Evolutionary conservation across 2,888 invertebrate genomes (phyloP).

Genomic region (Poecilobothrus nobilitatus): DNA sequence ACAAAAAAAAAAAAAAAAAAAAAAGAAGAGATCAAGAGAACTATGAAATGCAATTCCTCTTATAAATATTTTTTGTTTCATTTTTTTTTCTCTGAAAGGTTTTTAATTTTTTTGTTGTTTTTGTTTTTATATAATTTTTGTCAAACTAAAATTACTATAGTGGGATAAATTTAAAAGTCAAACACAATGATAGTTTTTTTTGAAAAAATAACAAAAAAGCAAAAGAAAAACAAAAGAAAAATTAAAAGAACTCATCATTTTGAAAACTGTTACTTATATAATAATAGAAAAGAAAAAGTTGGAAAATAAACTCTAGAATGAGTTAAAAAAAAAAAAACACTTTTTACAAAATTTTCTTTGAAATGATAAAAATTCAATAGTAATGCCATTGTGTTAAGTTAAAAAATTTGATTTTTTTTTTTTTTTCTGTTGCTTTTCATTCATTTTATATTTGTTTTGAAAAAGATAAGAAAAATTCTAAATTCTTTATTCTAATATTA

Average conservation of each 20-base stretch:
- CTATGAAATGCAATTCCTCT: neutral
- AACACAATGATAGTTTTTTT: neutral
- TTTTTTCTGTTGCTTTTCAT: neutral
- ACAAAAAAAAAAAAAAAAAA: neutral
- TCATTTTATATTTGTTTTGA: neutral
- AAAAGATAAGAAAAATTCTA: neutral
- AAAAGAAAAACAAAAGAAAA: too few species aligned
- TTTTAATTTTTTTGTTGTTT: too few species aligned
- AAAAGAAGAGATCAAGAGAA: neutral
- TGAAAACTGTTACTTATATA: neutral
- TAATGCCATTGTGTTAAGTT: neutral
- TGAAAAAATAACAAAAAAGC: neutral
- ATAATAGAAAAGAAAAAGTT: neutral
- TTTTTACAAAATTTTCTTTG: neutral
- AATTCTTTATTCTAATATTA: too few species aligned
- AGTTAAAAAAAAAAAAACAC: neutral
- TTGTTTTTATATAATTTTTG: neutral
- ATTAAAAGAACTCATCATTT: neutral
- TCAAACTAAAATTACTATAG: neutral
- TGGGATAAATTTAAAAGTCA: constrained; percentile 6
- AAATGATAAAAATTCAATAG: constrained; percentile 4
- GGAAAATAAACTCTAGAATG: neutral
- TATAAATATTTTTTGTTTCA: too few species aligned
- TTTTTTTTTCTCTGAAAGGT: neutral
- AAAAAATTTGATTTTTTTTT: neutral